Conservation (phyloP, 64 coral and sea anemone genomes). For the Astreopora myriophthalma region DNA sequence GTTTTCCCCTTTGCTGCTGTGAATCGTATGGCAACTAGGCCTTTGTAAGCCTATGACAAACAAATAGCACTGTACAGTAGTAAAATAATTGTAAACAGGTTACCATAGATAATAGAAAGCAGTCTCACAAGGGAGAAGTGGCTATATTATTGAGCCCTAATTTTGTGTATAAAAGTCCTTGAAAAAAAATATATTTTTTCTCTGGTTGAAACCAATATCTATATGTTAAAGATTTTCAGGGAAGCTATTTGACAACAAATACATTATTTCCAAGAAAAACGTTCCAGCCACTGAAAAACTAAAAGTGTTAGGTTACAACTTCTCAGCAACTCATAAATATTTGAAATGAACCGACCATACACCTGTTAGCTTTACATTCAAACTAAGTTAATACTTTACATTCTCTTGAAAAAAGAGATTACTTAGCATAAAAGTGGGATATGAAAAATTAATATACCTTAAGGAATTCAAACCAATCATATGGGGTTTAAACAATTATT, state of each 20-base stretch:
- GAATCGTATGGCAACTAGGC: conserved; percentile 31
- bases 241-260: neutral
- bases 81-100: too few species aligned
- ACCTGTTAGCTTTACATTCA: neutral
- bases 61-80: neutral
- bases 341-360: neutral
- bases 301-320: neutral
- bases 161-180: too few species aligned
- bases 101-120: too few species aligned
- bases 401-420: too few species aligned
- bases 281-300: neutral
- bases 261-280: neutral
- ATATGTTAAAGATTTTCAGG: neutral
- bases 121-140: too few species aligned
- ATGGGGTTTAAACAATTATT: neutral
- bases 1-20: neutral
- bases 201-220: neutral
- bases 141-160: too few species aligned
- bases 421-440: too few species aligned
- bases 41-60: neutral
- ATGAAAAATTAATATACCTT: neutral
- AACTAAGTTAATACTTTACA: too few species aligned
- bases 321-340: neutral
- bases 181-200: too few species aligned
- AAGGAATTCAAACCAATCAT: neutral